Base-by-base conservation (phyloP, 2,113 vertebrate species). In the Phalacrocorax carbo region DNA sequence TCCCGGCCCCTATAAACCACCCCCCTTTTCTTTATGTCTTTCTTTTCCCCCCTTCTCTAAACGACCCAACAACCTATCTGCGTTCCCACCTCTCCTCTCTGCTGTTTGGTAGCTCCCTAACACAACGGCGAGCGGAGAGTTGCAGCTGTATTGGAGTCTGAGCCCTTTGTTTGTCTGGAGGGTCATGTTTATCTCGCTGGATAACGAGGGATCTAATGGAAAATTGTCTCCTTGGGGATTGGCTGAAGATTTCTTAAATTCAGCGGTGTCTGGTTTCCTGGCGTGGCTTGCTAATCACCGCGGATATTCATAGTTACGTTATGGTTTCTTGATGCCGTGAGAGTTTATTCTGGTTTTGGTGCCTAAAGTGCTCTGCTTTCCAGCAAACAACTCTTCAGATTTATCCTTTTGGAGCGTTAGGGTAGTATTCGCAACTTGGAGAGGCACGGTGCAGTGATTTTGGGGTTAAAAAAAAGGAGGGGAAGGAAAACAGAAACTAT, bases 221-320 rank as follows among this genome's bases (percentile, higher is more conserved):
- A 96, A 97, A 94, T 64, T 32, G 94, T 55, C 93, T 54, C 75
- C 85, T 88, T 89, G 90, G 94, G 97, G 91, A 64, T 78, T 81
- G 84, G 95, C 82, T n/a, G 73, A 88, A 86, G 81, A 94, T 94
- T 90, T 84, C 94, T 86, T 65, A 38, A 93, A 94, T 90, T 80
- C 44, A 22, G 77, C 75, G 83, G 90, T 92, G 42, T 95, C 93
- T 29, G 79, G 9, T 95, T 96, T 93, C 96, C 79, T 86, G 75
- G 83, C 52, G 4, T 48, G 86, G 80, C 61, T 91, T 80, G 65
- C 64, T 70, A 9, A 11, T 75, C 71, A 20, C 42, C 75, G 32
- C 22, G 46, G 49, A 25, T 57, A 78, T 84, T 88, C 76, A 44
- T 93, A 76, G 76, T 42, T 64, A 32, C 19, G 2, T 36, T 61